Percentiles rank a stretch among this genome's conserved stretches.
Conservation (phyloP, 2,888 invertebrate species). For the Danaus chrysippus region DNA sequence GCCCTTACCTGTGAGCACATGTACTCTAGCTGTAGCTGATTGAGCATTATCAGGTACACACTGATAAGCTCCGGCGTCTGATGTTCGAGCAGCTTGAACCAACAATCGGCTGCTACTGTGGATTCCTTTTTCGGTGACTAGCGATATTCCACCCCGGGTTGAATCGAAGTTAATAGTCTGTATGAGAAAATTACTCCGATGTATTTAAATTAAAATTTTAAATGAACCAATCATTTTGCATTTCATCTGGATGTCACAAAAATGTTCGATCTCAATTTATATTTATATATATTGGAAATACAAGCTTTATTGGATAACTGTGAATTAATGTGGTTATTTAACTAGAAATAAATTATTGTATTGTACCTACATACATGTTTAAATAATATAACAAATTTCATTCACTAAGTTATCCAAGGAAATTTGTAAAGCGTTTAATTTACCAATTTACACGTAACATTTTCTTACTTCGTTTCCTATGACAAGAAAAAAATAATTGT, state of each 20-base stretch:
- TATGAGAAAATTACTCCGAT: slow-evolving; percentile 9
- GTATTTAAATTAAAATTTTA: background rate
- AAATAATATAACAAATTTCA: slow-evolving; percentile 23
- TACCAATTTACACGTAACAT: background rate
- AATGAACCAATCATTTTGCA: background rate
- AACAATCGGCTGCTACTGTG: slow-evolving; percentile 90
- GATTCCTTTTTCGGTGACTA: slow-evolving; percentile 91
- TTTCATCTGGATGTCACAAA: too few species aligned
- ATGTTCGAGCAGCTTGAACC: slow-evolving; percentile 88
- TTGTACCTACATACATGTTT: slow-evolving; percentile 13
- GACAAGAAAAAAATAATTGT: too few species aligned
- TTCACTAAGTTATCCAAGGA: slow-evolving; percentile 20
- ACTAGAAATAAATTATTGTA: too few species aligned
- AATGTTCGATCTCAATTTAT: too few species aligned
- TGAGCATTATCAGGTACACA: slow-evolving; percentile 92
- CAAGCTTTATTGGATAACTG: too few species aligned
- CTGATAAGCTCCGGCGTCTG: slow-evolving; percentile 90
- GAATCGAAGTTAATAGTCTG: slow-evolving; percentile 95
- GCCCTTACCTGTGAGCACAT: slow-evolving; percentile 90
- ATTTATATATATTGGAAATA: too few species aligned
- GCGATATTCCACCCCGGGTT: slow-evolving; percentile 91
- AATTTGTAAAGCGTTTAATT: slow-evolving; percentile 18
- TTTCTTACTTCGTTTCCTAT: too few species aligned
- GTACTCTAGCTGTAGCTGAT: slow-evolving; percentile 87
- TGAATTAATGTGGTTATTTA: too few species aligned